Evolutionary conservation across 2,113 vertebrate species (phyloP), one percentile per base, ranked within the genome.

Genomic region (Gambusia affinis): DNA sequence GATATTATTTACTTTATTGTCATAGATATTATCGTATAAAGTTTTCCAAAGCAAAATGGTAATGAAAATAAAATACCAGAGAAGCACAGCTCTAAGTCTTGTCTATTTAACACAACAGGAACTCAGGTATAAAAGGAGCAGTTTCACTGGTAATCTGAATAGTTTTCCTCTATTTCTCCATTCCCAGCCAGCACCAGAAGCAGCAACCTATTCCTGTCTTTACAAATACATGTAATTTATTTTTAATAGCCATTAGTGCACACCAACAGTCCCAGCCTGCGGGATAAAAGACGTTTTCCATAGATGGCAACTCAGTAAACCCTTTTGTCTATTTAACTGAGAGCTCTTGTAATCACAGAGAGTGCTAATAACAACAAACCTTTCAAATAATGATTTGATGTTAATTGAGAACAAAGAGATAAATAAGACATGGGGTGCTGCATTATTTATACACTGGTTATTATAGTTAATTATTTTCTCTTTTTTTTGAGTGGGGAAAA

Each of bases 371-470:
- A 89, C 62, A 90, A 88, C 75, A 79, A 84, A 78, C 64, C 86
- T 91, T 89, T 91, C 67, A 93, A 90, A 90, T 78, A 73, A 81
- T 89, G 85, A 91, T 91, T 78, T 87, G 76, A 89, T 80, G 76
- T 57, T 90, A 93, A 94, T 93, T 89, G 86, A 88, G 74, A 89
- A 93, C 89, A 94, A 92, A 90, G 72, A 84, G 47, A 51, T 83
- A 86, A 82, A 88, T 82, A 92, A 91, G 71, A 73, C 65, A 82
- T 64, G 47, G 80, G 73, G 62, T 62, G 76, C 76, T 80, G 62
- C 42, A 74, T 85, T 90, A 78, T 42, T 87, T 84, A 90, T 86
- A 76, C 73, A 70, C 61, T 66, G 72, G 70, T 88, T 89, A 88
- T 93, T 90, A 79, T 76, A 87, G 86, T 75, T 68, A 83, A 93